Percentiles rank a stretch among this genome's conserved stretches.
phyloP scores from a whole-genome alignment of 1,140 invertebrate species.

The Drosophila parabipectinata region DNA sequence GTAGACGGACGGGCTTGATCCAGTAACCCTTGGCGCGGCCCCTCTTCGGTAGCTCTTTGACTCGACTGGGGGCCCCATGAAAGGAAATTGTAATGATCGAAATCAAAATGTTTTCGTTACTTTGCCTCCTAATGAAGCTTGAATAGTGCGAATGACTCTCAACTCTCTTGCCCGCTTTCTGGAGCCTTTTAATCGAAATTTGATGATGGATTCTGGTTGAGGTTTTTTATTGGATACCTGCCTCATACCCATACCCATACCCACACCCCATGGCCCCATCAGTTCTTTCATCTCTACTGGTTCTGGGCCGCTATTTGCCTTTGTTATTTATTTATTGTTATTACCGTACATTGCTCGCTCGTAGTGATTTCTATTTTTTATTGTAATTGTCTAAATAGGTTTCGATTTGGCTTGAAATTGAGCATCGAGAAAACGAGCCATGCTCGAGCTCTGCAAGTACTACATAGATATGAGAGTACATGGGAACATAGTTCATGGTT shows the following conservation, averaged over 20 bases:
- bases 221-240: background rate
- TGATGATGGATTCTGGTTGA: slow-evolving; percentile 67
- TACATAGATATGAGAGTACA: background rate
- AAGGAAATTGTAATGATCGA: slow-evolving; percentile 82
- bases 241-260: background rate
- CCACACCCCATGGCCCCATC: background rate
- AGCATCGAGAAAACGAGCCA: slow-evolving; percentile 7
- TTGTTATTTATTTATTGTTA: slow-evolving; percentile 82
- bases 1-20: slow-evolving; percentile 55
- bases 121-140: slow-evolving; percentile 81
- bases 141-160: slow-evolving; percentile 79
- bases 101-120: slow-evolving; percentile 82
- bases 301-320: slow-evolving; percentile 71
- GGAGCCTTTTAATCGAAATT: slow-evolving; percentile 82
- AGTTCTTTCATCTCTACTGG: slow-evolving; percentile 48
- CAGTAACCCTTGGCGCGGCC: slow-evolving; percentile 69
- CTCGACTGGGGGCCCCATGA: slow-evolving; percentile 56
- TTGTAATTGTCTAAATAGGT: slow-evolving; percentile 73
- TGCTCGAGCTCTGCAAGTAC: background rate
- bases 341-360: slow-evolving; percentile 67
- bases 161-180: slow-evolving; percentile 53
- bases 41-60: slow-evolving; percentile 71
- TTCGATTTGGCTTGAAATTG: slow-evolving; percentile 65
- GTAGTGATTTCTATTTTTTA: slow-evolving; percentile 45
- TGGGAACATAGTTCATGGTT: slow-evolving; percentile 7